phyloP scores from a whole-genome alignment of 2,113 vertebrate species.

The Manacus vitellinus region DNA sequence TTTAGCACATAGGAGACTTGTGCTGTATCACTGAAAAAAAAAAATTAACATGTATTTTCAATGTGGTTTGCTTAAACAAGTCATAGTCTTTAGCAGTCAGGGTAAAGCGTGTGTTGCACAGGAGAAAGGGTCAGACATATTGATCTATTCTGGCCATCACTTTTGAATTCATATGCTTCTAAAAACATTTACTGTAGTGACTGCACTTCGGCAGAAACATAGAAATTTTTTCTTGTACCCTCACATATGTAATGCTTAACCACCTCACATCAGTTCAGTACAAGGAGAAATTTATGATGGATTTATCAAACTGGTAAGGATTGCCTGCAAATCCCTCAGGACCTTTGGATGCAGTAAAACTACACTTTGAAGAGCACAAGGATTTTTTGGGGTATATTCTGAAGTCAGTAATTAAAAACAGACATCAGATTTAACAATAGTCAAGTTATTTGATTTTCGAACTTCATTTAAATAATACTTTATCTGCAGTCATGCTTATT shows the following conservation, averaged over 20 bases:
- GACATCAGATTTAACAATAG: background rate
- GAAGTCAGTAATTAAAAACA: background rate
- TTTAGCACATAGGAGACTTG: background rate
- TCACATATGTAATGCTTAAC: slow-evolving; percentile 6
- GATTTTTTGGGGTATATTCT: background rate
- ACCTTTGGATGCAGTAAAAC: slow-evolving; percentile 15
- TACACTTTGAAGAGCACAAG: background rate
- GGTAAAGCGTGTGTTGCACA: background rate
- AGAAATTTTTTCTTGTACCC: background rate
- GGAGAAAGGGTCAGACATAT: background rate
- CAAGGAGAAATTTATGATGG: background rate
- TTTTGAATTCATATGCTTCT: background rate
- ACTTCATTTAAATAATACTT: background rate
- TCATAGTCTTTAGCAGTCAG: background rate
- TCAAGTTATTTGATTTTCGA: background rate
- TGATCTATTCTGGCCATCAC: background rate
- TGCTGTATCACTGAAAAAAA: background rate
- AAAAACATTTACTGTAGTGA: background rate
- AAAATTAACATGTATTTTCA: background rate
- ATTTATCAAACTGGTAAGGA: slow-evolving; percentile 53
- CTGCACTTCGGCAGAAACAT: background rate
- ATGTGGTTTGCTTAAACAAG: background rate
- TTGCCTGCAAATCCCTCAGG: slow-evolving; percentile 10
- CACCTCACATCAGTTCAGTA: background rate
- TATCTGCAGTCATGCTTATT: background rate